Evolutionary conservation across 1,140 invertebrate species (phyloP).

Genomic region (Arion vulgaris): DNA sequence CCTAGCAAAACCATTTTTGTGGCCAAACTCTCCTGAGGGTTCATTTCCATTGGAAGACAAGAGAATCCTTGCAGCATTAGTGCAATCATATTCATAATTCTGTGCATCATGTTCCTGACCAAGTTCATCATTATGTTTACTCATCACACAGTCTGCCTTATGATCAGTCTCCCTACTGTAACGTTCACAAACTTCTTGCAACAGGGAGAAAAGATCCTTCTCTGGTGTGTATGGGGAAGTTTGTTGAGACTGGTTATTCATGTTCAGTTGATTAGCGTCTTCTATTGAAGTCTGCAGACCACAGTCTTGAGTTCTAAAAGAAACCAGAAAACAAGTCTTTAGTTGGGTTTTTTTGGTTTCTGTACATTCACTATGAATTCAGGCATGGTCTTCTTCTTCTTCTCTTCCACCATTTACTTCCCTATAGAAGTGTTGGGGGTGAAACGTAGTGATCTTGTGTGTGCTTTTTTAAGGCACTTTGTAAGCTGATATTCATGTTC

Average conservation of each 20-base stretch:
- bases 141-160: neutral
- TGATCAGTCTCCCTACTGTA: conserved; percentile 18
- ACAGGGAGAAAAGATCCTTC: conserved; percentile 56
- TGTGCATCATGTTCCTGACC: neutral
- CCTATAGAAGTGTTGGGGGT: no score
- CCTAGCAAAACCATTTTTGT: neutral
- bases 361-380: no score
- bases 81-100: conserved; percentile 3
- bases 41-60: neutral
- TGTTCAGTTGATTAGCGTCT: conserved; percentile 9
- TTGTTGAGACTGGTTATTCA: conserved; percentile 52
- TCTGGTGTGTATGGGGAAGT: conserved; percentile 54
- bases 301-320: conserved; percentile 60
- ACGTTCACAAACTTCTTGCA: conserved; percentile 54
- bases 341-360: neutral
- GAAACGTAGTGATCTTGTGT: no score
- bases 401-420: no score
- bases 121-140: neutral
- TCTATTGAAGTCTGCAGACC: conserved; percentile 62
- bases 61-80: neutral
- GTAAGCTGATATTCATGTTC: no score
- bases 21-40: neutral
- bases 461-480: no score
- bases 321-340: conserved; percentile 10
- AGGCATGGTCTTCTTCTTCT: no score